A percentile compares a stretch with the other conserved stretches of the same genome.
Conservation (phyloP, 1,140 invertebrate species). For the Megalopta genalis region DNA sequence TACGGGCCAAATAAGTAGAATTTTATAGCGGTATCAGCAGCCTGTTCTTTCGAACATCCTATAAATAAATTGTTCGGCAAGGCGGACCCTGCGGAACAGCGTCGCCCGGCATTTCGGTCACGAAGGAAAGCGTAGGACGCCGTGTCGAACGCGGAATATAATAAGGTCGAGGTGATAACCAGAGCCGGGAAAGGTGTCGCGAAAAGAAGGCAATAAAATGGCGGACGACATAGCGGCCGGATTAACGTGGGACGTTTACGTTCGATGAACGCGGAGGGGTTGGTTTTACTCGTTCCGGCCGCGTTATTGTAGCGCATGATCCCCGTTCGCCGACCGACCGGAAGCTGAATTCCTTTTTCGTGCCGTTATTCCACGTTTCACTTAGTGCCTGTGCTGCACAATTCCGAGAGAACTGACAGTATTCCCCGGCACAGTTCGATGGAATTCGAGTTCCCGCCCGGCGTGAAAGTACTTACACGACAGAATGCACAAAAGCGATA, state of each 20-base stretch:
- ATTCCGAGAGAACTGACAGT: neutral
- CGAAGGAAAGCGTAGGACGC: no score
- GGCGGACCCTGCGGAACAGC: no score
- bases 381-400: neutral
- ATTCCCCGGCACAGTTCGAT: neutral
- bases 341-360: neutral
- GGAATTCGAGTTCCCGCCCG: neutral
- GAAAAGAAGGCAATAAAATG: neutral
- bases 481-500: constrained; percentile 21
- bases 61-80: no score
- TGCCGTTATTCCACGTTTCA: constrained; percentile 2
- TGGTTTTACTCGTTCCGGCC: neutral
- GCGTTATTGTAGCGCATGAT: neutral
- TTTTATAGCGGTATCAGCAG: no score
- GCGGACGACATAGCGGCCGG: neutral
- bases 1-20: no score
- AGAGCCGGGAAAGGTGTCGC: neutral
- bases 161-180: neutral
- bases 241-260: constrained; percentile 16
- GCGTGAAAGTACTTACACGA: constrained; percentile 7
- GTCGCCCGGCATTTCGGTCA: no score
- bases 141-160: neutral
- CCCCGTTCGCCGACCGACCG: neutral
- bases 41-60: no score
- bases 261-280: neutral